These are phyloP conservation scores for Cirrhinus molitorella DNA, from an alignment of 2,797 vertebrate genomes.

Conservation along the genomic window DNA sequence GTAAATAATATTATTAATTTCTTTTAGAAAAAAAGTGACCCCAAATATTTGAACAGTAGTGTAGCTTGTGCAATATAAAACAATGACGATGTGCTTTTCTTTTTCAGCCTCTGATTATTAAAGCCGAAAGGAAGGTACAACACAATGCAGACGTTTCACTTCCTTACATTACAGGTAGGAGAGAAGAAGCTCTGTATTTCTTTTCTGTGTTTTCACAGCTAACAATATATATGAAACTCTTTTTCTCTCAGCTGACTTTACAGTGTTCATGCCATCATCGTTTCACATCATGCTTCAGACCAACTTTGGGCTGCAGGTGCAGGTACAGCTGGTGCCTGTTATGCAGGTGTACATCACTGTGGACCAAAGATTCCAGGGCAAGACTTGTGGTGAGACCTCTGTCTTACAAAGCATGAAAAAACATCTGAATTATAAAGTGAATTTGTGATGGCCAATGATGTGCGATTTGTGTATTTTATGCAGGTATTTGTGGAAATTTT, in stretches of 20 bases:
- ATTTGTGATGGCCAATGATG: not conserved
- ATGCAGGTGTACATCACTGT: no score
- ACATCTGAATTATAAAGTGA: not conserved
- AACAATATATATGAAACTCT: no score
- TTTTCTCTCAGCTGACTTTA: not conserved
- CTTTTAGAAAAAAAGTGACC: not conserved
- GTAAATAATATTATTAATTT: not conserved
- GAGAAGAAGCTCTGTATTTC: not conserved
- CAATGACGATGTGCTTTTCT: not conserved
- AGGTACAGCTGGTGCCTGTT: no score
- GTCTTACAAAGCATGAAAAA: not conserved
- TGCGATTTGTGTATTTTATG: not conserved
- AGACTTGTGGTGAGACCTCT: no score
- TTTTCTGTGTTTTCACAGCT: not conserved
- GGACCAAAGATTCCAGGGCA: no score
- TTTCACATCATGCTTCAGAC: no score
- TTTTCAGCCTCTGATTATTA: conserved; percentile 84
- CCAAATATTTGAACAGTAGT: not conserved
- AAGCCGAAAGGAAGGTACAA: conserved; percentile 83
- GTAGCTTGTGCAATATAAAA: not conserved
- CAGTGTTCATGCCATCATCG: no score
- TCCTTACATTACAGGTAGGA: conserved; percentile 87
- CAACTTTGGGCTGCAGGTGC: no score
- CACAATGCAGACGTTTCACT: conserved; percentile 84
- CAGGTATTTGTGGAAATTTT: conserved; percentile 96